Conservation (phyloP, 2,113 vertebrate species). For the Sardina pilchardus region DNA sequence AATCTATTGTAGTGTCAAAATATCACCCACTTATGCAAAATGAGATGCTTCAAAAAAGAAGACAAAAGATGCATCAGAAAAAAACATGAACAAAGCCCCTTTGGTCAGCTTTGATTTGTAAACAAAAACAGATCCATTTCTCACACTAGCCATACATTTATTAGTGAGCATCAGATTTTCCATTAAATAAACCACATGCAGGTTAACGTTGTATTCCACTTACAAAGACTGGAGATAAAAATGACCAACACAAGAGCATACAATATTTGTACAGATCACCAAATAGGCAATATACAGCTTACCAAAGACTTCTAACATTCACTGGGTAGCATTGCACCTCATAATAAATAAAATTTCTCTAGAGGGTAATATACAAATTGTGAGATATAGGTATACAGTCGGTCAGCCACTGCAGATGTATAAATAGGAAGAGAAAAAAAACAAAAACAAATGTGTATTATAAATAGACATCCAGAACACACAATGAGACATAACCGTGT, state of each 20-base stretch:
- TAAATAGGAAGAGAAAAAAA: slow-evolving; percentile 89
- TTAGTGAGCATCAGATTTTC: slow-evolving; percentile 71
- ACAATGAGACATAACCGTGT: slow-evolving; percentile 82
- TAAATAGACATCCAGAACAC: slow-evolving; percentile 91
- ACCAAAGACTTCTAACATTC: slow-evolving; percentile 76
- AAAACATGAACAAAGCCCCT: slow-evolving; percentile 58
- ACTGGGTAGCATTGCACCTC: slow-evolving; percentile 77
- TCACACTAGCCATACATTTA: slow-evolving; percentile 36
- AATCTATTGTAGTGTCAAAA: background rate
- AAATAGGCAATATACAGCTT: slow-evolving; percentile 77
- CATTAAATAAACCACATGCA: slow-evolving; percentile 80
- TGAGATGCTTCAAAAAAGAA: slow-evolving; percentile 29
- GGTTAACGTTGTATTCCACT: slow-evolving; percentile 66
- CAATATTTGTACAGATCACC: slow-evolving; percentile 65
- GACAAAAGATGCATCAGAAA: slow-evolving; percentile 29
- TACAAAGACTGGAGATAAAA: slow-evolving; percentile 63
- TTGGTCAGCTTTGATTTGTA: slow-evolving; percentile 85
- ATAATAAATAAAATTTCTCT: slow-evolving; percentile 94
- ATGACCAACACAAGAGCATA: slow-evolving; percentile 55
- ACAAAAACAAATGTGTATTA: slow-evolving; percentile 59
- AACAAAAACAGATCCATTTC: slow-evolving; percentile 80
- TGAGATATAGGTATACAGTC: slow-evolving; percentile 71
- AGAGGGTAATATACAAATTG: slow-evolving; percentile 69
- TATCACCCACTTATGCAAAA: slow-evolving; percentile 40
- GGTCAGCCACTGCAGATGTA: slow-evolving; percentile 86